A percentile compares a stretch with the other conserved stretches of the same genome.
Conservation (phyloP, 2,888 invertebrate genomes). For the Mactromeris polynyma region DNA sequence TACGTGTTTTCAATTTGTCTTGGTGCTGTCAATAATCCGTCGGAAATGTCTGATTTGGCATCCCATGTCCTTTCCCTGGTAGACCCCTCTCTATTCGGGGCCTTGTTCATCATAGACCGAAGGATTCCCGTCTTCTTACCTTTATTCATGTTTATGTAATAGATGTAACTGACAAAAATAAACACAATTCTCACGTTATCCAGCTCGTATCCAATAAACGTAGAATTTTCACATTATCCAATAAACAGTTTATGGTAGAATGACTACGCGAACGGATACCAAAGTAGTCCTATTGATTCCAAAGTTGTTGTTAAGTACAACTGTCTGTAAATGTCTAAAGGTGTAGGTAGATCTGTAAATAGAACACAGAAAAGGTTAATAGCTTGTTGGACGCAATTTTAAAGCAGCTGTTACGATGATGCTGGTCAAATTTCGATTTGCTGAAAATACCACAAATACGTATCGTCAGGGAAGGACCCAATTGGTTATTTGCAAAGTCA, state of each 20-base stretch:
- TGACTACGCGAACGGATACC: no score
- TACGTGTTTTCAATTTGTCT: constrained; percentile 72
- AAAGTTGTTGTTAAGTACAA: no score
- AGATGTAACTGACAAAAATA: not conserved
- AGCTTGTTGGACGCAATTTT: no score
- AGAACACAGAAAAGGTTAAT: no score
- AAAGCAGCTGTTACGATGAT: no score
- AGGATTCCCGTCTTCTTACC: constrained; percentile 49
- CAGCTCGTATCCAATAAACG: not conserved
- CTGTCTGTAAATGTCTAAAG: no score
- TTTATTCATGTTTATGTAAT: constrained; percentile 32
- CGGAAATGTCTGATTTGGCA: constrained; percentile 51
- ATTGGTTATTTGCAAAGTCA: no score
- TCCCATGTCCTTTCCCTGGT: constrained; percentile 53
- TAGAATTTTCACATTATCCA: not conserved
- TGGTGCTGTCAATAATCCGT: constrained; percentile 2
- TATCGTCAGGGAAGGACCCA: no score
- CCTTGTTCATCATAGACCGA: constrained; percentile 62
- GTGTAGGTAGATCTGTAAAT: no score
- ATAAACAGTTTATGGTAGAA: not conserved
- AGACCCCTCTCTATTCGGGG: constrained; percentile 55
- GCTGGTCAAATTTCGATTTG: no score
- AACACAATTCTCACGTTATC: not conserved
- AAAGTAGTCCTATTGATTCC: no score
- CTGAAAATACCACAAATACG: no score